Evolutionary conservation across 1,140 invertebrate species (phyloP), one percentile per base, ranked within the genome.

Genomic region (Drosophila repleta): DNA sequence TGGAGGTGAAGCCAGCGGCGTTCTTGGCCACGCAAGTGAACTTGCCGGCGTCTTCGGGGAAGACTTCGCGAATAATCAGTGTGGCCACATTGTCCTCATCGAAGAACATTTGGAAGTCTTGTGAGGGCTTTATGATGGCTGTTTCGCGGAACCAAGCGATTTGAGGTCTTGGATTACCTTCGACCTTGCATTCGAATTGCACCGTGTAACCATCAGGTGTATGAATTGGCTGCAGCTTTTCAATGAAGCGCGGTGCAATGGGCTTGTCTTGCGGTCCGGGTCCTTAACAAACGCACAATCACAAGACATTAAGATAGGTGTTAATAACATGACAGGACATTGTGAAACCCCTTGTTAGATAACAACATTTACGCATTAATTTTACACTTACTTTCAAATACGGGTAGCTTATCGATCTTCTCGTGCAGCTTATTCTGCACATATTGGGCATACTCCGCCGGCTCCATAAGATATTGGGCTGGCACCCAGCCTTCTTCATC

Each of bases 11-110:
- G 24, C 99, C 99, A 41, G 96, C 96, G 3, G 96, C 94, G 91
- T 99, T 99, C 90, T 99, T 98, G 11, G 98, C 97, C 11, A 99
- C 96, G 83, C 98, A 98, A 0, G 98, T 99, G 92, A 99, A 99
- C 46, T 96, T 96, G 2, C 98, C 98, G 2, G 98, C 97, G 92
- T 99, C 98, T 93, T 99, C 98, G 0, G 98, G 97, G 92, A 98
- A 98, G 0, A 99, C 97, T 94, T 99, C 98, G 56, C 95, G 95
- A 72, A 99, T 99, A 18, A 99, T 96, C 17, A 99, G 92, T 3
- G 97, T 98, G 0, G 97, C 97, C 1, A 97, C 96, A 90, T 97
- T 98, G 63, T 98, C 96, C 70, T 97, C 96, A 85, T 97, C 96
- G 82, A 98, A 98, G 91, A 96, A 97, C 92, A 98, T 97, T 94